phyloP scores from a whole-genome alignment of 2,888 invertebrate genomes.

The Allolobophora icterica region DNA sequence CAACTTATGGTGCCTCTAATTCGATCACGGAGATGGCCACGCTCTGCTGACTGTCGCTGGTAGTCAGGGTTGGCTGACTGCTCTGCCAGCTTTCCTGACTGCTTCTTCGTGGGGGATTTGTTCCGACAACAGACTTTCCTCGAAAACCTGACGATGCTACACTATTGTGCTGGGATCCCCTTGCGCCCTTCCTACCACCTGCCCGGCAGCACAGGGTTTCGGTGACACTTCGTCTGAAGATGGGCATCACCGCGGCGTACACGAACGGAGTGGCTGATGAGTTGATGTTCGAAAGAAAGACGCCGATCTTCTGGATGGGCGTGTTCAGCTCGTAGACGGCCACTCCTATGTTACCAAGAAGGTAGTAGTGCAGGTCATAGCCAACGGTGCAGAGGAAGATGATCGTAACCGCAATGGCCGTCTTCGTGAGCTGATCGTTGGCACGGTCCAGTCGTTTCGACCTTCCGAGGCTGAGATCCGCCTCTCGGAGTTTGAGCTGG shows the following conservation, averaged over 20 bases:
- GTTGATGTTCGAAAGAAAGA: slow-evolving; percentile 46
- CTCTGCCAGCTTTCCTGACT: not conserved
- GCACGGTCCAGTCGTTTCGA: slow-evolving; percentile 43
- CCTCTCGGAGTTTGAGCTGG: slow-evolving; percentile 31
- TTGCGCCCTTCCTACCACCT: not conserved
- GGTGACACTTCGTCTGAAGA: slow-evolving; percentile 40
- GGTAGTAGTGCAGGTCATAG: slow-evolving; percentile 46
- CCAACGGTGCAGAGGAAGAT: slow-evolving; percentile 46
- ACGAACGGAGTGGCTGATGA: slow-evolving; percentile 44
- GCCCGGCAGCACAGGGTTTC: slow-evolving; percentile 37
- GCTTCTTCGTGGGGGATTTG: not conserved
- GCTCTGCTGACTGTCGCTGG: not conserved
- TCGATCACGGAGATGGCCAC: not conserved
- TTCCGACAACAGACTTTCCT: not conserved
- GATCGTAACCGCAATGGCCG: slow-evolving; percentile 44
- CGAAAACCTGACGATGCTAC: too few relatives aligned
- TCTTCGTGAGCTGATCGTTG: slow-evolving; percentile 44
- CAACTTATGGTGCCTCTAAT: not conserved
- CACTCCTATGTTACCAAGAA: slow-evolving; percentile 45
- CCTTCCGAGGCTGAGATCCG: slow-evolving; percentile 40
- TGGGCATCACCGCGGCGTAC: slow-evolving; percentile 45
- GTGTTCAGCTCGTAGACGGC: slow-evolving; percentile 40
- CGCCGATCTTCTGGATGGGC: slow-evolving; percentile 43
- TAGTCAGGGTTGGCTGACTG: not conserved
- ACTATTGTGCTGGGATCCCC: too few relatives aligned